Conservation (phyloP, 1,140 invertebrate species). For the Batillaria attramentaria region DNA sequence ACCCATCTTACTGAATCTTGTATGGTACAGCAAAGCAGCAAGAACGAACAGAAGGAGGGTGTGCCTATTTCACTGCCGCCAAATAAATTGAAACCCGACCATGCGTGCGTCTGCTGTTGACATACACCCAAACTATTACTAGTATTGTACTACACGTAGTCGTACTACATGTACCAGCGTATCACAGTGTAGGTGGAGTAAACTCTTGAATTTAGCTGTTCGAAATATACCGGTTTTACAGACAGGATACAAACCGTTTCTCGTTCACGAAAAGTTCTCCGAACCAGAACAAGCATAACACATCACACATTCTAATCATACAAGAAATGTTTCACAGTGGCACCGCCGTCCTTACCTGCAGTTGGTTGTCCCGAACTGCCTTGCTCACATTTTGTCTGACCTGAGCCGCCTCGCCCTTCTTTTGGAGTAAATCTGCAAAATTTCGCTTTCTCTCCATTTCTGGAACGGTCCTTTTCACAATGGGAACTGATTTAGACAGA, state of each 20-base stretch:
- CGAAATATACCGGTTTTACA: background rate
- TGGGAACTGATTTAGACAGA: background rate
- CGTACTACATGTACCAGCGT: too few relatives aligned
- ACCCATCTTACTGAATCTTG: too few relatives aligned
- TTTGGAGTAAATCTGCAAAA: background rate
- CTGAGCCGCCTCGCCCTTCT: constrained; percentile 1
- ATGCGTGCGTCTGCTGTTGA: too few relatives aligned
- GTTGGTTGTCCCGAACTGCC: background rate
- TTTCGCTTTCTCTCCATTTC: background rate
- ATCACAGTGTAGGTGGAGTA: too few relatives aligned
- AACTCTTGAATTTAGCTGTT: background rate
- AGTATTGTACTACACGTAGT: too few relatives aligned
- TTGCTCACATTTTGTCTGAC: background rate
- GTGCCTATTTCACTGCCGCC: too few relatives aligned
- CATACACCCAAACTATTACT: too few relatives aligned
- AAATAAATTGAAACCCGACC: too few relatives aligned
- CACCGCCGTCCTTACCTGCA: background rate
- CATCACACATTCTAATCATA: background rate
- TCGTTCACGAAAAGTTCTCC: constrained; percentile 1
- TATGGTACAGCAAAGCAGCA: too few relatives aligned
- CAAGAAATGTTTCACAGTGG: background rate
- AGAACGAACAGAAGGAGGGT: too few relatives aligned
- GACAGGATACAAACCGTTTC: background rate
- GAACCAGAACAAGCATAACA: background rate
- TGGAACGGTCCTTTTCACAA: background rate